Percentiles rank a stretch among this genome's conserved stretches.
Conservation (phyloP, 2,797 vertebrate species). For the Typhlichthys subterraneus region DNA sequence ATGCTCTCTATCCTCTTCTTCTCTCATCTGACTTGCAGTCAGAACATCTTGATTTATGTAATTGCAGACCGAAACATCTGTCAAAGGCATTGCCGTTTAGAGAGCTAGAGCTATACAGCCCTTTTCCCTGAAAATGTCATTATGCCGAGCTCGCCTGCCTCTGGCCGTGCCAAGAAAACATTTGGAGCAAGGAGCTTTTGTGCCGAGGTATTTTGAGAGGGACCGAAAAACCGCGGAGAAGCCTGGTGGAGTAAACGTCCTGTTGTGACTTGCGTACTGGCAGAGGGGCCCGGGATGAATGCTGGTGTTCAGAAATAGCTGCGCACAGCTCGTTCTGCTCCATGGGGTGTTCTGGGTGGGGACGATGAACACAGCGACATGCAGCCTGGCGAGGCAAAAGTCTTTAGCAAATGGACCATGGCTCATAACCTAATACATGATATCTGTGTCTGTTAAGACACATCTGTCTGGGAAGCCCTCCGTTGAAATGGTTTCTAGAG, state of each 20-base stretch:
- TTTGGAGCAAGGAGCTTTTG: slow-evolving; percentile 67
- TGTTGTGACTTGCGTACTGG: slow-evolving; percentile 68
- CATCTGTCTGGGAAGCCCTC: too few species aligned
- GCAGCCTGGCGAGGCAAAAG: slow-evolving; percentile 19
- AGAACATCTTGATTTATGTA: slow-evolving; percentile 73
- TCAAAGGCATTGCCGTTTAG: slow-evolving; percentile 75
- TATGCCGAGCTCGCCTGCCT: slow-evolving; percentile 71
- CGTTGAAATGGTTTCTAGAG: too few species aligned
- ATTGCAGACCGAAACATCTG: slow-evolving; percentile 77
- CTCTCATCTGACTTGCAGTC: slow-evolving; percentile 49
- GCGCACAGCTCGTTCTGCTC: slow-evolving; percentile 35
- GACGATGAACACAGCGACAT: slow-evolving; percentile 36
- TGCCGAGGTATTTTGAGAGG: slow-evolving; percentile 81
- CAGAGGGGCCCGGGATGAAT: slow-evolving; percentile 51
- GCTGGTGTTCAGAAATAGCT: slow-evolving; percentile 67
- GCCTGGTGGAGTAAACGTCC: slow-evolving; percentile 71
- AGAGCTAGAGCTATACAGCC: slow-evolving; percentile 64
- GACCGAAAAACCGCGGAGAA: slow-evolving; percentile 62
- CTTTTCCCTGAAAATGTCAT: slow-evolving; percentile 84
- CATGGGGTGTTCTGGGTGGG: slow-evolving; percentile 53
- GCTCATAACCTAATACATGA: too few species aligned
- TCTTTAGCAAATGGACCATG: too few species aligned
- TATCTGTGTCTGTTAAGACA: too few species aligned
- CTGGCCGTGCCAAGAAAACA: slow-evolving; percentile 75
- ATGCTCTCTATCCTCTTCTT: slow-evolving; percentile 33